Percentiles rank a stretch among this genome's conserved stretches.
Evolutionary conservation across 2,888 invertebrate species (phyloP).

Genomic region (Elgonia sp.): DNA sequence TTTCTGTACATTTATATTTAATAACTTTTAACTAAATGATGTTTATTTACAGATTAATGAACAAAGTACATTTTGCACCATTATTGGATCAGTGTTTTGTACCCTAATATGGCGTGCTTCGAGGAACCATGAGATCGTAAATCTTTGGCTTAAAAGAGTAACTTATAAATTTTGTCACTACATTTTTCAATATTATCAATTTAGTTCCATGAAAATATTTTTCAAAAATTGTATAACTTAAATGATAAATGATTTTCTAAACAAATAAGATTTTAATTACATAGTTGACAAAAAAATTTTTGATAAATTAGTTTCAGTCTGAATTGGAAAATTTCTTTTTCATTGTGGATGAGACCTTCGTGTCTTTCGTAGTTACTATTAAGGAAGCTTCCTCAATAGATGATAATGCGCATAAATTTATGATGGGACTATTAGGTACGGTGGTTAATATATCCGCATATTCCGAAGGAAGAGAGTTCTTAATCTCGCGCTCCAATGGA

Average conservation of each 20-base stretch:
- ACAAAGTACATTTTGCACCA: conserved; percentile 86
- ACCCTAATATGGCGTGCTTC: conserved; percentile 86
- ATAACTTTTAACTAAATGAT: conserved; percentile 44
- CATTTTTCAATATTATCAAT: neutral
- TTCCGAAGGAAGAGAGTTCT: conserved; percentile 85
- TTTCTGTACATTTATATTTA: neutral
- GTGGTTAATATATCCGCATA: conserved; percentile 85
- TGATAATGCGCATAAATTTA: conserved; percentile 85
- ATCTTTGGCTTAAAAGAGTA: conserved; percentile 84
- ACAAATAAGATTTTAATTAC: neutral
- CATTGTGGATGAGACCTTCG: conserved; percentile 85
- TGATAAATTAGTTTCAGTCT: conserved; percentile 80
- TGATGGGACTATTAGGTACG: conserved; percentile 85
- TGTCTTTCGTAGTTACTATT: conserved; percentile 85
- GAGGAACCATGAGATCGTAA: conserved; percentile 82
- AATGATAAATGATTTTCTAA: neutral
- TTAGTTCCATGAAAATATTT: neutral
- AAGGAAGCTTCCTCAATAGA: conserved; percentile 81
- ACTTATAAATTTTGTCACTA: neutral
- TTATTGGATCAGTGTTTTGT: conserved; percentile 85
- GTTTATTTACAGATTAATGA: conserved; percentile 79
- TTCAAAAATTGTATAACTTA: neutral
- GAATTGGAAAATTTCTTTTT: conserved; percentile 84
- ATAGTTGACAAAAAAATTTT: neutral
- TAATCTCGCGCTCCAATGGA: conserved; percentile 82